Evolutionary conservation across 2,888 invertebrate species (phyloP).

Genomic region (Drosophila suboccidentalis): DNA sequence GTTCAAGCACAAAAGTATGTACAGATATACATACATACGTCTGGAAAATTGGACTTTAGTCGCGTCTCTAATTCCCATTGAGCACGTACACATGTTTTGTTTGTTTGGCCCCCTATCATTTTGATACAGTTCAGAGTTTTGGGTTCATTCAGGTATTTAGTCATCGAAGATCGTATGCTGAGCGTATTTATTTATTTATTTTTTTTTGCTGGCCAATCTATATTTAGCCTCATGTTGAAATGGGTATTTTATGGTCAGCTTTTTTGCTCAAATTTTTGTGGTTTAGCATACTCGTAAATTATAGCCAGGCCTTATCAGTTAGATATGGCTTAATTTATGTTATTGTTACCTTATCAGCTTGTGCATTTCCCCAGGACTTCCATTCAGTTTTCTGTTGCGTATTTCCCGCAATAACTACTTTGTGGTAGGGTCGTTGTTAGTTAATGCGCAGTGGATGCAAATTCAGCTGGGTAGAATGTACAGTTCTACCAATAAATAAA

Average conservation of each 20-base stretch:
- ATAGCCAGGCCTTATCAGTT: conserved; percentile 42
- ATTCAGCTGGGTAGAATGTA: conserved; percentile 19
- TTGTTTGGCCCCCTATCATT: conserved; percentile 11
- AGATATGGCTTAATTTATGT: conserved; percentile 48
- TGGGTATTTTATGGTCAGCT: conserved; percentile 29
- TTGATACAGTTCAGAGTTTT: conserved; percentile 28
- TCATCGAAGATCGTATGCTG: conserved; percentile 53
- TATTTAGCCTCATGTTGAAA: conserved; percentile 30
- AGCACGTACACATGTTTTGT: conserved; percentile 38
- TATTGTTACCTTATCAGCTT: conserved; percentile 44
- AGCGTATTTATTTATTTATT: conserved; percentile 26
- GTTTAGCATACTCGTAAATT: conserved; percentile 48
- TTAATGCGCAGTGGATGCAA: conserved; percentile 29
- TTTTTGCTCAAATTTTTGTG: conserved; percentile 8
- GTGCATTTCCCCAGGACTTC: conserved; percentile 43
- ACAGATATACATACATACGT: not conserved
- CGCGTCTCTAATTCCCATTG: conserved; percentile 42
- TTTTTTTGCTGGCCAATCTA: conserved; percentile 31
- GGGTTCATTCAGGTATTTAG: conserved; percentile 49
- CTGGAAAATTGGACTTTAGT: conserved; percentile 39
- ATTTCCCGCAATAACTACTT: conserved; percentile 25
- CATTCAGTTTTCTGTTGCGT: conserved; percentile 47
- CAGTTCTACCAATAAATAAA: conserved; percentile 5
- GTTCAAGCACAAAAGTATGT: not conserved
- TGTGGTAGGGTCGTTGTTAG: conserved; percentile 21